These are phyloP conservation scores for Drosophila helvetica DNA, from an alignment of 2,888 invertebrate species.

Conservation along the genomic window DNA sequence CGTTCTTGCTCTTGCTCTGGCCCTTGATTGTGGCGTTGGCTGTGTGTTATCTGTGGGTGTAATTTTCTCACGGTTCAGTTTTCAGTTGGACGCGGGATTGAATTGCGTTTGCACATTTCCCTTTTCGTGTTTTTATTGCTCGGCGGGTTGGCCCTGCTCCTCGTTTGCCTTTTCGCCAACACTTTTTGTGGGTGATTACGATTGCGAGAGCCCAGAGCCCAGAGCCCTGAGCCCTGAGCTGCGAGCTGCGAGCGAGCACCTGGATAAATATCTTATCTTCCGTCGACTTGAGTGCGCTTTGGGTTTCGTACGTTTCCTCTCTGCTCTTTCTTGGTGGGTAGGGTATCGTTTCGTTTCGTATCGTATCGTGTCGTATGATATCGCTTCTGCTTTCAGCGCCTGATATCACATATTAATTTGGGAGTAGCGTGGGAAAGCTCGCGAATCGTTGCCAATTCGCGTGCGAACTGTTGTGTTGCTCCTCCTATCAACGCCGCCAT, in stretches of 20 bases:
- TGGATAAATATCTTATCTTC: constrained; percentile 76
- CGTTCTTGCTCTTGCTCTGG: not conserved
- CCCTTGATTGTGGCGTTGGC: constrained; percentile 26
- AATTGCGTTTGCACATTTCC: constrained; percentile 76
- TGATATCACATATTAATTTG: constrained; percentile 70
- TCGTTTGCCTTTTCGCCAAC: constrained; percentile 61
- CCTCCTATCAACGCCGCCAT: constrained; percentile 43
- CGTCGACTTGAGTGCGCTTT: constrained; percentile 26
- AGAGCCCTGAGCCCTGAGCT: constrained; percentile 9
- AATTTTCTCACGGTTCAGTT: constrained; percentile 79
- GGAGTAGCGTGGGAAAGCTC: constrained; percentile 72
- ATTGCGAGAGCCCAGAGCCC: constrained; percentile 22
- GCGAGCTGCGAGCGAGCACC: constrained; percentile 51
- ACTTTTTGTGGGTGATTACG: constrained; percentile 71
- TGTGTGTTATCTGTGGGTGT: constrained; percentile 75
- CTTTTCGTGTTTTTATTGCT: constrained; percentile 54
- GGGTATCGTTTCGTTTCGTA: not conserved
- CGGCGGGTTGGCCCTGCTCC: not conserved
- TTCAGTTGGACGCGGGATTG: constrained; percentile 67
- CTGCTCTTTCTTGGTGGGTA: not conserved
- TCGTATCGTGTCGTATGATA: not conserved
- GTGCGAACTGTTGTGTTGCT: constrained; percentile 45
- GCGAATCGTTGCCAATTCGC: constrained; percentile 41
- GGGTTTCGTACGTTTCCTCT: constrained; percentile 23
- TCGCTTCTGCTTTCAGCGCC: constrained; percentile 61